These are phyloP conservation scores for Keiferia lycopersicella DNA, from an alignment of 2,888 invertebrate genomes.

Conservation along the genomic window DNA sequence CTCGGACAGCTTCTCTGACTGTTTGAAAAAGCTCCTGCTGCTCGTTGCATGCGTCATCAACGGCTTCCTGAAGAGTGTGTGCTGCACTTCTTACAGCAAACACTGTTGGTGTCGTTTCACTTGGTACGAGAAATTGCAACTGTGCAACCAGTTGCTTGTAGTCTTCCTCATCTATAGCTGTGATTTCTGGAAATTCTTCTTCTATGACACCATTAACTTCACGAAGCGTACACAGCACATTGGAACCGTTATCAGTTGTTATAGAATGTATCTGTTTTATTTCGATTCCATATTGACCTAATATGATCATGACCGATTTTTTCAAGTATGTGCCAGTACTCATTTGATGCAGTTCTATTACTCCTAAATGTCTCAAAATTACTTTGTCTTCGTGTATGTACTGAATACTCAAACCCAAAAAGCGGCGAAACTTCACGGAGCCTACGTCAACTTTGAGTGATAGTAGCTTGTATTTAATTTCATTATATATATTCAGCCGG, in stretches of 20 bases:
- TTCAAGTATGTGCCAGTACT: background rate
- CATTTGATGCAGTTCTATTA: slow-evolving; percentile 1
- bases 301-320: background rate
- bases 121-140: background rate
- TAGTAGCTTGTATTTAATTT: slow-evolving; percentile 8
- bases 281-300: slow-evolving; percentile 13
- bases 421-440: background rate
- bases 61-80: background rate
- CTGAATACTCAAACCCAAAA: slow-evolving; percentile 12
- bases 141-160: background rate
- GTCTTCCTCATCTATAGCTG: slow-evolving; percentile 2
- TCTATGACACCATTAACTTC: background rate
- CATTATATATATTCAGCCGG: background rate
- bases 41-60: slow-evolving; percentile 2
- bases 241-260: slow-evolving; percentile 12
- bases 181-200: background rate
- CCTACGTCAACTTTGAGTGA: slow-evolving; percentile 6
- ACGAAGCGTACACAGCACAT: slow-evolving; percentile 9
- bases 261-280: slow-evolving; percentile 6
- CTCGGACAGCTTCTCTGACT: background rate
- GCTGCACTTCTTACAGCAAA: slow-evolving; percentile 14
- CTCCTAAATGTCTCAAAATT: slow-evolving; percentile 7
- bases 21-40: slow-evolving; percentile 1
- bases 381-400: slow-evolving; percentile 11
- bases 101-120: background rate